Base-by-base conservation (phyloP, 1,140 invertebrate species). In the Eciton burchellii region DNA sequence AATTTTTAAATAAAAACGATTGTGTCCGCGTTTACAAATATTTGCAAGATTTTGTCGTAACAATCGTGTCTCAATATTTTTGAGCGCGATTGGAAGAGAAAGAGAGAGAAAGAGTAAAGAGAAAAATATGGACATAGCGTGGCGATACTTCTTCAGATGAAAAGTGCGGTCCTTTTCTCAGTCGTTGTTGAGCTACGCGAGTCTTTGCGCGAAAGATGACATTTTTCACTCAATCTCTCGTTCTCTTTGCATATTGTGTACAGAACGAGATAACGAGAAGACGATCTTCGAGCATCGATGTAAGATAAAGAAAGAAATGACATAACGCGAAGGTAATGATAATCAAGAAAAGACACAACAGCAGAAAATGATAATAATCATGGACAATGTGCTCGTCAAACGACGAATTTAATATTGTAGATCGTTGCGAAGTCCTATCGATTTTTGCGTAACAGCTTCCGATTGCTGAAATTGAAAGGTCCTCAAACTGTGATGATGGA, bases 151-250 rank as follows among this genome's bases (percentile, higher is more conserved):
- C 92, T 89, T 92, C 92, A 83, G 91, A 92, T 83, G 87, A 91
- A 93, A 93, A 93, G 91, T 91, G 92, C 92, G 92, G 92, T 92
- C 92, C 90, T 93, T 92, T 92, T 91, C 92, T 92, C 90, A 72
- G 91, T 92, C 86, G 91, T 92, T 91, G 91, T 92, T 91, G 88
- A 92, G 87, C 89, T 91, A 92, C 84, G 86, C 66, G 70, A 87
- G 63, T 66, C 62, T 74, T 71, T n/a, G 68, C 56, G 70, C 52
- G 59, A 52, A 60, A 74, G 14, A 49, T 41, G 54, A 43, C 3
- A 19, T 9, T 74, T 63, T 29, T 82, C 47, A 72, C 47, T 24
- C 70, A 49, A 14, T 63, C 52, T 76, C 71, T 65, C 62, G 43
- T 59, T 12, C 59, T 72, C 29, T 56, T 0, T n/a, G 56, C 16